Percentiles rank a stretch among this genome's conserved stretches.
phyloP scores from a whole-genome alignment of 2,113 vertebrate species.

The Trogon surrucura region DNA sequence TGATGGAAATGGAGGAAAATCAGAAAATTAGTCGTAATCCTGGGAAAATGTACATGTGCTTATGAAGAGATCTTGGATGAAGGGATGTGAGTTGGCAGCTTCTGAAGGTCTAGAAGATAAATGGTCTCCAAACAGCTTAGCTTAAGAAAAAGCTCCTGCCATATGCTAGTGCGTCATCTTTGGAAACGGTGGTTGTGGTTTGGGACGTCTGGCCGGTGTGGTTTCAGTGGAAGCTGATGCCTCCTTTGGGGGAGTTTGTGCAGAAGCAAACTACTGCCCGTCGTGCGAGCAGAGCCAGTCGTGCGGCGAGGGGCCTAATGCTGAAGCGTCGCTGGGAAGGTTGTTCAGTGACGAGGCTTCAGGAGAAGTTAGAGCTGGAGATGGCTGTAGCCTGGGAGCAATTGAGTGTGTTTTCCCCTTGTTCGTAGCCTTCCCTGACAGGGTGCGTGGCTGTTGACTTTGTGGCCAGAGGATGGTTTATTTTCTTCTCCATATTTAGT shows the following conservation, averaged over 20 bases:
- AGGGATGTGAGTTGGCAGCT: background rate
- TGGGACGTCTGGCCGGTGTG: background rate
- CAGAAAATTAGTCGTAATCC: background rate
- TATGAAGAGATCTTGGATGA: background rate
- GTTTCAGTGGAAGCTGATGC: background rate
- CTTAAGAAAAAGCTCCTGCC: background rate
- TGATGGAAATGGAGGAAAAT: background rate
- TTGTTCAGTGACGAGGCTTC: background rate
- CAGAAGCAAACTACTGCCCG: background rate
- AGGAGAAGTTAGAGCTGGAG: background rate
- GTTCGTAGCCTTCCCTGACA: background rate
- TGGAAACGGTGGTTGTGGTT: background rate
- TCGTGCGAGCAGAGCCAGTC: background rate
- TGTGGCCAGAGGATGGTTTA: background rate
- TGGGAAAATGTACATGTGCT: background rate
- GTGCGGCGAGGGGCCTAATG: fast-evolving
- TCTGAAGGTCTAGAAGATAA: background rate
- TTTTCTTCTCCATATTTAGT: background rate
- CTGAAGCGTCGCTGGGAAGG: background rate
- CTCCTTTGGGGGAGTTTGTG: background rate
- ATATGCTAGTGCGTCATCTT: background rate
- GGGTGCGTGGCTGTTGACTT: background rate
- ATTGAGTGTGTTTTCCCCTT: background rate
- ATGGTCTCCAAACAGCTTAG: background rate
- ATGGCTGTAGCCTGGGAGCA: background rate